These are phyloP conservation scores for Megalurothrips usitatus DNA, from an alignment of 2,888 invertebrate genomes.

Conservation along the genomic window DNA sequence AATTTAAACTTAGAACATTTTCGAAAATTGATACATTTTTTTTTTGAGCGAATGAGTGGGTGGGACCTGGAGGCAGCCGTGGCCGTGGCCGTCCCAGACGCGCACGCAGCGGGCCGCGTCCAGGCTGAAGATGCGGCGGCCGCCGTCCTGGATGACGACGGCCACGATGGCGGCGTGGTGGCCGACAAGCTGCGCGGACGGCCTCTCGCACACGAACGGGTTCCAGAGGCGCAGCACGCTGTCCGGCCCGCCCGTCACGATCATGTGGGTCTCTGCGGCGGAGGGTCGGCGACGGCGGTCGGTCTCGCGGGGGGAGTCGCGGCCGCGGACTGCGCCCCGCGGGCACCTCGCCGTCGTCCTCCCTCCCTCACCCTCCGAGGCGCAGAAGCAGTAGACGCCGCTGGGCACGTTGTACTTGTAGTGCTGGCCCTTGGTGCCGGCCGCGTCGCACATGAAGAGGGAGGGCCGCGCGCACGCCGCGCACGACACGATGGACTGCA, in stretches of 20 bases:
- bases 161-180: conserved; percentile 66
- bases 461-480: conserved; percentile 55
- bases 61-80: conserved; percentile 60
- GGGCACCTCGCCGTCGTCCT: neutral
- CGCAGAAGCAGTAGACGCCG: conserved; percentile 43
- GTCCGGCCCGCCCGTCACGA: conserved; percentile 66
- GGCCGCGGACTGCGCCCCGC: no score
- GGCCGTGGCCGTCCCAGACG: conserved; percentile 68
- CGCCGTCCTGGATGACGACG: conserved; percentile 62
- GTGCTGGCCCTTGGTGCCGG: conserved; percentile 54
- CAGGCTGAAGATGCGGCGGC: conserved; percentile 64
- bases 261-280: conserved; percentile 53
- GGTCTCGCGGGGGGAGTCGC: neutral
- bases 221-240: conserved; percentile 73
- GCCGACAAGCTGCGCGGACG: conserved; percentile 60
- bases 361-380: conserved; percentile 44
- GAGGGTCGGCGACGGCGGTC: neutral
- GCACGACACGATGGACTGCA: conserved; percentile 64
- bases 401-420: conserved; percentile 56
- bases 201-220: conserved; percentile 66
- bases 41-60: neutral
- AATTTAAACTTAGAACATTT: no score
- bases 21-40: no score
- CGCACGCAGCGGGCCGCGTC: conserved; percentile 68
- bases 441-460: conserved; percentile 59